phyloP scores from a whole-genome alignment of 2,888 invertebrate genomes.

The Drosophila parthenogenetica region DNA sequence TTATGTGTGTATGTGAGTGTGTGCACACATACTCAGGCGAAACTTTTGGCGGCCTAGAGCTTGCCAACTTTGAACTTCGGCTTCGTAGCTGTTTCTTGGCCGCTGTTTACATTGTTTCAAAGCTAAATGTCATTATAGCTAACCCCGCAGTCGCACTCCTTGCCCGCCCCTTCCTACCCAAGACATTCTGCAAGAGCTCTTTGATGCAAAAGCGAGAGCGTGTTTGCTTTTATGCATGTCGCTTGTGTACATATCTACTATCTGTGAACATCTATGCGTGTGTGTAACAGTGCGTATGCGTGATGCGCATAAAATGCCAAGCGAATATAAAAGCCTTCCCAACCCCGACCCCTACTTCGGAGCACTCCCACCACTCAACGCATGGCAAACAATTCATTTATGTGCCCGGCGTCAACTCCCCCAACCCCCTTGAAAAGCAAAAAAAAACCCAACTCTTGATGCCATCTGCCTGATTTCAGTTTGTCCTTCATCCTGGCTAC shows the following conservation, averaged over 20 bases:
- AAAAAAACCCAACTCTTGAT: constrained; percentile 33
- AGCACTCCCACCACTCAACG: neutral
- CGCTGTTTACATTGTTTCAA: constrained; percentile 79
- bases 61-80: constrained; percentile 75
- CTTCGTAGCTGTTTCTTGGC: constrained; percentile 41
- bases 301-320: constrained; percentile 79
- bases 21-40: constrained; percentile 63
- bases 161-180: neutral
- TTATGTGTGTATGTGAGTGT: constrained; percentile 24
- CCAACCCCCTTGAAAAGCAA: neutral
- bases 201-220: constrained; percentile 67
- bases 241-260: constrained; percentile 55
- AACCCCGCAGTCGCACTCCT: constrained; percentile 22
- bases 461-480: constrained; percentile 71
- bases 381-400: constrained; percentile 71
- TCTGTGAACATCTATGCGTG: constrained; percentile 52
- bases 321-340: constrained; percentile 73
- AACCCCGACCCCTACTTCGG: too few species aligned
- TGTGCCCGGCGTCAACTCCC: constrained; percentile 45
- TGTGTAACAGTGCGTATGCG: constrained; percentile 78
- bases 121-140: constrained; percentile 80
- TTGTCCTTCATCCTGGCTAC: constrained; percentile 70
- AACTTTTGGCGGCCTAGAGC: constrained; percentile 72
- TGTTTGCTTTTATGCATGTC: constrained; percentile 73
- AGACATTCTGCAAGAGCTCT: constrained; percentile 17